Base-by-base conservation (phyloP, 2,113 vertebrate species). In the Tylochromis polylepis region DNA sequence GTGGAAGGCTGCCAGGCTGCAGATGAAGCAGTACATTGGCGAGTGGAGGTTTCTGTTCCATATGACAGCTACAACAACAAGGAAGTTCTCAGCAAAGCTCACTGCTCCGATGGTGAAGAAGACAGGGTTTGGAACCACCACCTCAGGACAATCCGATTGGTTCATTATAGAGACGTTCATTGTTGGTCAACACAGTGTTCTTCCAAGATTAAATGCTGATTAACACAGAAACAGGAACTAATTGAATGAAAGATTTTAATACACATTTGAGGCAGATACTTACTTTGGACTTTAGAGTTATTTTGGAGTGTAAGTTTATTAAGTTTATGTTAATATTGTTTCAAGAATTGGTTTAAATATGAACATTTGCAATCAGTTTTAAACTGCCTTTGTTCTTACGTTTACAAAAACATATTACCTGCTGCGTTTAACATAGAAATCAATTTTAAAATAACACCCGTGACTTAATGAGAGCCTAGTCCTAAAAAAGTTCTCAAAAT, bases 21-120 rank as follows among this genome's bases (percentile, higher is more conserved):
- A 99, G 93, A 99, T 99, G 92, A 99, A 99, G 93, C 97, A 96
- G 93, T 98, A 98, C 98, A 99, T 99, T 60, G 99, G 99, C 0
- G 96, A 96, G 89, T 99, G 99, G 11, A 99, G 97, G 78, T 97
- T 98, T 94, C 97, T 97, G 85, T 99, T 99, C 79, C 93, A 94
- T 65, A 97, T 90, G 51, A 99, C 96, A 4, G 98, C 97, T 77
- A 98, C 79, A 34, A 99, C 96, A 16, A 99, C 97, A 43, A 99
- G 94, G 60, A 99, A 89, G 87, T 99, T 99, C 94, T 98, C 98
- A n/a, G 97, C 86, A 88, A 99, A 94, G 16, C 98, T 98, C 6
- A 96, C 88, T 0, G 95, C 88, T 41, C 97, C 97, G 29, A 99
- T 95, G 4, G 93, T 93, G 86, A 99, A 97, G 94, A 98, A 99